Base-by-base conservation (phyloP, 2,888 invertebrate genomes). In the Mamestra brassicae region DNA sequence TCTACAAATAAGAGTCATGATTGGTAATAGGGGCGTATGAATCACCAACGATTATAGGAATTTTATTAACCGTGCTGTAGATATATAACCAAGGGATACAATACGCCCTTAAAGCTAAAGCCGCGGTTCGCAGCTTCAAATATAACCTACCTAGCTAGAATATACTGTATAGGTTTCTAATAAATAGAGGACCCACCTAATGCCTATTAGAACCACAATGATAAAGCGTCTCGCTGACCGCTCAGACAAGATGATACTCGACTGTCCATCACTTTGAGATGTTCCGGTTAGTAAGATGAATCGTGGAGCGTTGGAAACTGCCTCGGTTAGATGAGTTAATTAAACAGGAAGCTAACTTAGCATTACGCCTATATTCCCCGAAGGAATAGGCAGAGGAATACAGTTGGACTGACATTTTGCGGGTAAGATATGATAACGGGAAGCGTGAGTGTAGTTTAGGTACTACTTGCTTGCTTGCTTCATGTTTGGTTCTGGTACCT, bases 211-310 rank as follows among this genome's bases (percentile, higher is more conserved):
- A 73, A 73, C 50, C 65, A 11, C 61, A 77, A 57, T 55, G 73
- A 77, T 65, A 79, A 79, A 77, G 55, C n/a, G 73, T 73, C 55
- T 73, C 79, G 79, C 61, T 79, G 65, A 79, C 65, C 65, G 55
- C 73, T 57, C 5, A 50, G 71, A 64, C 72, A 77, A 73, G 79
- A 77, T 78, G 78, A 72, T 78, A 58, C 64, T 65, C 42, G 54
- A 50, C 50, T 65, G 79, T 72, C 79, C 77, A 77, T 77, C 79
- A 77, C 65, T 73, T 72, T 52, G 77, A 77, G 73, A 54, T 64
- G 78, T 78, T 78, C 54, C 72, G 78, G 73, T 72, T 78, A 78
- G 78, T 78, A 61, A 77, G 78, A 77, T 77, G 63, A 77, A 78
- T 77, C 60, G 76, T 77, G 54, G 76, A 72, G 72, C 63, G 58